phyloP scores from a whole-genome alignment of 2,888 invertebrate genomes.

The Habroteleia sp. region DNA sequence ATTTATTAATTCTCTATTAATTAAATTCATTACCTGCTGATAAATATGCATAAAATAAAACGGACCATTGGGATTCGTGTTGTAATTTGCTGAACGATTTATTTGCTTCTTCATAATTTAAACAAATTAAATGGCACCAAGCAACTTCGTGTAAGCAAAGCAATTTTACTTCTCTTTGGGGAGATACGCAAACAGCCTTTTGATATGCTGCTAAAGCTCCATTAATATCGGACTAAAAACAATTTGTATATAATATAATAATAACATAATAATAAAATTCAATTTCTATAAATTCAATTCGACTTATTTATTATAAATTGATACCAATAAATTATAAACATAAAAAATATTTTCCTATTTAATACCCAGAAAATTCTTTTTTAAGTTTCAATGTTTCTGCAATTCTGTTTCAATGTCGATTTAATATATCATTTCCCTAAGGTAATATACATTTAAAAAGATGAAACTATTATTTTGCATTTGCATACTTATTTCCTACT shows the following conservation, averaged over 20 bases:
- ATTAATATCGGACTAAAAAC: conserved; percentile 84
- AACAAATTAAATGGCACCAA: conserved; percentile 85
- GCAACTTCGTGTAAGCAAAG: conserved; percentile 85
- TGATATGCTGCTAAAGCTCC: conserved; percentile 84
- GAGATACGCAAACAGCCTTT: conserved; percentile 83
- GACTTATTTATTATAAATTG: too few relatives aligned
- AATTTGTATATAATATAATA: background rate
- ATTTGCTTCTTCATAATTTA: conserved; percentile 83
- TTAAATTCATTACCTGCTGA: conserved; percentile 77
- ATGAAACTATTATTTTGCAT: too few relatives aligned
- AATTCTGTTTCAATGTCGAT: too few relatives aligned
- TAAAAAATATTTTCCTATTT: too few relatives aligned
- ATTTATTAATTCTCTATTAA: background rate
- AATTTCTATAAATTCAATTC: too few relatives aligned
- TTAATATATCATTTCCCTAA: too few relatives aligned
- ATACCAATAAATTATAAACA: too few relatives aligned
- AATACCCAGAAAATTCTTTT: too few relatives aligned
- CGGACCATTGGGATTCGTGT: conserved; percentile 85
- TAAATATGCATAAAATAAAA: conserved; percentile 85
- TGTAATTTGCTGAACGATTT: conserved; percentile 83
- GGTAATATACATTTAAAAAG: too few relatives aligned
- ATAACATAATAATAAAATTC: background rate
- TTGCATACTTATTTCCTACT: too few relatives aligned
- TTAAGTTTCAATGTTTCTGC: too few relatives aligned
- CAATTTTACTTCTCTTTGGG: conserved; percentile 85